These are phyloP conservation scores for Nyctalus aviator DNA, from an alignment of 2,797 vertebrate genomes.

Conservation along the genomic window DNA sequence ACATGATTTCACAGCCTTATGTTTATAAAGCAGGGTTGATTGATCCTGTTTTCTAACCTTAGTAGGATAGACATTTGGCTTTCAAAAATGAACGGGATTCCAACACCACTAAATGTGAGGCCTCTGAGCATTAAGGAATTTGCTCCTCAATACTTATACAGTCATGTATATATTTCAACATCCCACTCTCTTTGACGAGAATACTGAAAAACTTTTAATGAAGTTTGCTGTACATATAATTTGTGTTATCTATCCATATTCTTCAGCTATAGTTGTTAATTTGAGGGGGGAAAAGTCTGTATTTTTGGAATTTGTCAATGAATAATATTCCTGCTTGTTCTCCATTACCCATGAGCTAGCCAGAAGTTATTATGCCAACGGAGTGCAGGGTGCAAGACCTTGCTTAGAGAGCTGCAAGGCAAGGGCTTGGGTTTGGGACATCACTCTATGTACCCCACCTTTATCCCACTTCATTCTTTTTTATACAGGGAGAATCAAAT, in stretches of 20 bases:
- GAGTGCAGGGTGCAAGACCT: not conserved
- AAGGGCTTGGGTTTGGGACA: not conserved
- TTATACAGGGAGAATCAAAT: not conserved
- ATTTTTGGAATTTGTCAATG: not conserved
- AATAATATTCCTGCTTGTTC: not conserved
- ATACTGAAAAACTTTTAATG: not conserved
- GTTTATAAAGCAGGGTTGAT: not conserved
- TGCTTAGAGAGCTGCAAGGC: not conserved
- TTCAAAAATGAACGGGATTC: not conserved
- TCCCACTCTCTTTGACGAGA: constrained; percentile 3
- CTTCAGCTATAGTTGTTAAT: not conserved
- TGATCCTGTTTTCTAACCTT: not conserved
- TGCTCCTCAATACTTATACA: not conserved
- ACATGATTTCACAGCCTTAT: not conserved
- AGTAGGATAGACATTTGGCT: not conserved
- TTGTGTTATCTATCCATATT: constrained; percentile 16
- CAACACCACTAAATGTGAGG: not conserved
- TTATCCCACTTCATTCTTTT: not conserved
- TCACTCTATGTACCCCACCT: not conserved
- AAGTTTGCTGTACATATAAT: not conserved
- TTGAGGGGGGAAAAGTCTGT: not conserved
- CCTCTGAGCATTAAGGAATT: not conserved
- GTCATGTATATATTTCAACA: not conserved
- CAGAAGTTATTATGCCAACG: not conserved
- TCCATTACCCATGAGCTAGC: not conserved